Conservation (phyloP, 1,140 invertebrate species). For the Metopolophium dirhodum region DNA sequence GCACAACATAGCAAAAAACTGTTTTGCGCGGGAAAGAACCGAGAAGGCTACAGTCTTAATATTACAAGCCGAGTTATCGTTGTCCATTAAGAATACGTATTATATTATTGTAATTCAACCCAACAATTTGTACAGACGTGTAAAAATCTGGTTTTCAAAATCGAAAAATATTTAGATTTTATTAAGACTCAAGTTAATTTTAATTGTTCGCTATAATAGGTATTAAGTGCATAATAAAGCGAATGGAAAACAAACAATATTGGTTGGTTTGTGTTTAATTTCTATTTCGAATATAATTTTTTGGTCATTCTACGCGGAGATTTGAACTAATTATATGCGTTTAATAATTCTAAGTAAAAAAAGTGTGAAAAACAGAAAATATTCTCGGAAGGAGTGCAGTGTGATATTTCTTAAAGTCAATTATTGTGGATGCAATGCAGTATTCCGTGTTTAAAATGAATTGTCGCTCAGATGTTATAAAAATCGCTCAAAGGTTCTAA, state of each 20-base stretch:
- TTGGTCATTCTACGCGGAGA: background rate
- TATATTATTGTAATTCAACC: background rate
- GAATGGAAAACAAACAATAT: too few species aligned
- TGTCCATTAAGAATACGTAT: background rate
- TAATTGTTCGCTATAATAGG: background rate
- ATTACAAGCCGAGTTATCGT: background rate
- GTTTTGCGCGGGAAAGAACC: too few species aligned
- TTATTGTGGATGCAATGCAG: too few species aligned
- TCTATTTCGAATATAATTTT: too few species aligned
- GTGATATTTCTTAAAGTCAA: background rate
- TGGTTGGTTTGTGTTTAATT: too few species aligned
- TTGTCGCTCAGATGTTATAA: background rate
- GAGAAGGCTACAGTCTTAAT: too few species aligned
- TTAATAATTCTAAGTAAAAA: too few species aligned
- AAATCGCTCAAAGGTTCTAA: background rate
- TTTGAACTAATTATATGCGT: background rate
- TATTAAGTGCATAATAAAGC: too few species aligned
- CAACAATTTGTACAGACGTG: background rate
- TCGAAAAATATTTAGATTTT: background rate
- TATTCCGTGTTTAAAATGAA: too few species aligned
- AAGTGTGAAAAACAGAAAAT: background rate
- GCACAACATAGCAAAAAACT: too few species aligned
- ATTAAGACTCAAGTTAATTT: background rate
- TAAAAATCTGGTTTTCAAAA: background rate
- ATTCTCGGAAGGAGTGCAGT: background rate